Base-by-base conservation (phyloP, 2,888 invertebrate genomes). In the Lagria hirta region DNA sequence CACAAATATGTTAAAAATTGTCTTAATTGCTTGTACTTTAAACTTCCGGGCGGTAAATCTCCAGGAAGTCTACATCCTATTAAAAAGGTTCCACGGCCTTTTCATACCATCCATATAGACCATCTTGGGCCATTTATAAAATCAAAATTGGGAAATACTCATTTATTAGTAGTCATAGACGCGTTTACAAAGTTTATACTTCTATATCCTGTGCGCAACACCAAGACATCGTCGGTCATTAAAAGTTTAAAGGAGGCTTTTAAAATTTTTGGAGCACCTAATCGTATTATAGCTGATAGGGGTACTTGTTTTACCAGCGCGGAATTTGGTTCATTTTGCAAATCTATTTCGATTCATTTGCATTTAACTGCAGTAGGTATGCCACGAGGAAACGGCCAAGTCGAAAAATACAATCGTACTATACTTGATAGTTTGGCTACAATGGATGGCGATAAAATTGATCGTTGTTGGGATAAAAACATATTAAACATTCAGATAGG, bases 231-330 rank as follows among this genome's bases (percentile, higher is more conserved):
- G 8, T 23, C 28, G 2, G 48, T 40, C 1, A 12, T 57, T 1
- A 16, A 29, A 13, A 34, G 22, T 2, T n/a, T 58, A 7, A 36
- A 49, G 18, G 28, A 52, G 1, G 44, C 57, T 24, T 41, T 54
- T 1, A 22, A 47, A n/a, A 22, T 14, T 5, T 57, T 23, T 27
- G 57, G 58, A 4, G 40, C 49, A 3, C 56, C 55, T 2, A 17
- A 17, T 4, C 35, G 43, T 14, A 49, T 57, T n/a, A 47, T 61
- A 4, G 45, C 37, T 24, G 60, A 61, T 27, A 40, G 57, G 6
- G 43, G 46, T 12, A 46, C 26, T 6, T 36, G 27, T n/a, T 49
- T 47, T 32, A 47, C 38, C 1, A 23, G 23, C 4, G 6, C 7
- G n/a, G 27, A 11, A 4, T 43, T 43, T 7, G 3, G 17, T 29